Conservation (phyloP, 1,140 invertebrate genomes). For the Elymnias hypermnestra region DNA sequence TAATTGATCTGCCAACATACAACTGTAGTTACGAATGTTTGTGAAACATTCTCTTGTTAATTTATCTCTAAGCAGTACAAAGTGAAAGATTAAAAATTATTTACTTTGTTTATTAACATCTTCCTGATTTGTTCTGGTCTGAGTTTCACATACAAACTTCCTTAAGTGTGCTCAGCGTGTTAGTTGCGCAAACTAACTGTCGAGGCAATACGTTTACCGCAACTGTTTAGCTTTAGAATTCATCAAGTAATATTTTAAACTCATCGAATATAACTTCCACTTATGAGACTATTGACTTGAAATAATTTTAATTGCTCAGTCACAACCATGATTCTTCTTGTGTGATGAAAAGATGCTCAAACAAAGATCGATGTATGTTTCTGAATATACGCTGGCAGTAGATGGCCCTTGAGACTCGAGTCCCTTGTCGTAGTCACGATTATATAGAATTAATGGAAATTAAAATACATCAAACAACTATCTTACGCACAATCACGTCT, state of each 20-base stretch:
- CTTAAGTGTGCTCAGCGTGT: constrained; percentile 41
- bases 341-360: constrained; percentile 21
- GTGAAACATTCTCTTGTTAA: constrained; percentile 50
- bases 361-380: constrained; percentile 31
- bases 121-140: constrained; percentile 48
- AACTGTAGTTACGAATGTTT: constrained; percentile 30
- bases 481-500: constrained; percentile 45
- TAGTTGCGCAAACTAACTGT: constrained; percentile 46
- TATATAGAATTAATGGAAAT: constrained; percentile 68
- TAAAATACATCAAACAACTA: constrained; percentile 60
- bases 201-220: constrained; percentile 24
- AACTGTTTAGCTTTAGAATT: constrained; percentile 16
- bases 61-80: constrained; percentile 57
- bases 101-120: constrained; percentile 49
- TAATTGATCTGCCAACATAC: too few species aligned
- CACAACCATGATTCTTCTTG: constrained; percentile 5
- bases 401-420: constrained; percentile 46
- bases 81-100: constrained; percentile 62
- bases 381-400: constrained; percentile 32
- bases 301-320: constrained; percentile 25
- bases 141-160: constrained; percentile 53
- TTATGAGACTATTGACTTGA: not conserved
- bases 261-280: not conserved
- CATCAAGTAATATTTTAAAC: constrained; percentile 3
- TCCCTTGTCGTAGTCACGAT: constrained; percentile 25